These are phyloP conservation scores for Nicator chloris DNA, from an alignment of 2,113 vertebrate species.

Conservation along the genomic window DNA sequence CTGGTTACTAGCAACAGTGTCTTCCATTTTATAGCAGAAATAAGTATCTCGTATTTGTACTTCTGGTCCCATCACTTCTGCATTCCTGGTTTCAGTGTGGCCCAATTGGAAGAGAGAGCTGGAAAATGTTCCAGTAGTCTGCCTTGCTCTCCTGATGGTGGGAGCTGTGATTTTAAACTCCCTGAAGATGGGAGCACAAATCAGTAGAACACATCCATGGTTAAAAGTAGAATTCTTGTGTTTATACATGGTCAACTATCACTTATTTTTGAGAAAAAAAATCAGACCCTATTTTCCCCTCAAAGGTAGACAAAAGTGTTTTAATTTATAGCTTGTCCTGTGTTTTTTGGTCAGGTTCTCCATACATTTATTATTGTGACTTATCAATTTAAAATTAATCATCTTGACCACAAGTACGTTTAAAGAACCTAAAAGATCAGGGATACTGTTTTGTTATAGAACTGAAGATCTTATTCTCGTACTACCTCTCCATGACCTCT, in stretches of 20 bases:
- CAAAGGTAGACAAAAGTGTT: not conserved
- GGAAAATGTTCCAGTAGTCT: not conserved
- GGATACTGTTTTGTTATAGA: not conserved
- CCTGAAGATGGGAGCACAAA: not conserved
- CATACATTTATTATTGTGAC: not conserved
- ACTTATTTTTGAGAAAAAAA: not conserved
- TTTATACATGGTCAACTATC: not conserved
- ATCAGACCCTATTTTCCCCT: not conserved
- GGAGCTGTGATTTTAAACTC: not conserved
- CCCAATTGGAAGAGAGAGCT: not conserved
- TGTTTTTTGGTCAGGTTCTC: not conserved
- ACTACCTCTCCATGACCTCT: not conserved
- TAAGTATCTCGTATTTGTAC: not conserved
- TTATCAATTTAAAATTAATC: not conserved
- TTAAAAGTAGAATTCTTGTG: not conserved
- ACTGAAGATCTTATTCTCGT: not conserved
- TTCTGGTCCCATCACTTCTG: not conserved
- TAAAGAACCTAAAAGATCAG: fast-evolving
- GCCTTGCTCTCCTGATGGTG: not conserved
- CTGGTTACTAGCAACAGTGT: not conserved
- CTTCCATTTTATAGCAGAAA: not conserved
- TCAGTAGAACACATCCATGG: not conserved
- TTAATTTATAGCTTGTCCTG: not conserved
- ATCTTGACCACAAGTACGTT: not conserved
- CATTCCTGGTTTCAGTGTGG: not conserved